Evolutionary conservation across 2,888 invertebrate genomes (phyloP).

Genomic region (Dorcus hopei): DNA sequence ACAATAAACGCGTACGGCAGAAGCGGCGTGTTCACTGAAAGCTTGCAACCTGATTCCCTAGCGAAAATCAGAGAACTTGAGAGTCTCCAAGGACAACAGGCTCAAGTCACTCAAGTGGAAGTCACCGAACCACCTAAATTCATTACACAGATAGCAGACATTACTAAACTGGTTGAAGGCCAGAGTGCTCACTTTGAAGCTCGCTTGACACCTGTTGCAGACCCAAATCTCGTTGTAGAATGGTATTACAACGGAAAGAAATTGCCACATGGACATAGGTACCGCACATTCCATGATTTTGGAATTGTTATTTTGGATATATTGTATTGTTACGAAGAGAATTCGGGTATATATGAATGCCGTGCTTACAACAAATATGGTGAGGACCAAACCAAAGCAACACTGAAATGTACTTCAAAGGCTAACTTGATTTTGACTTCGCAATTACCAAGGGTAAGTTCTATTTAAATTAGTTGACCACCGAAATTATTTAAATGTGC

Average conservation of each 20-base stretch:
- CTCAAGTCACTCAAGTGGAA: constrained; percentile 61
- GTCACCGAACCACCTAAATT: constrained; percentile 85
- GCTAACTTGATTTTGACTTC: constrained; percentile 87
- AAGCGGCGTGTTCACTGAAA: constrained; percentile 84
- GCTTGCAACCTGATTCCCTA: constrained; percentile 85
- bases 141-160: constrained; percentile 80
- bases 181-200: constrained; percentile 94
- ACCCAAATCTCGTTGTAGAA: constrained; percentile 91
- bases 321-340: constrained; percentile 93
- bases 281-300: constrained; percentile 96
- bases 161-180: constrained; percentile 86
- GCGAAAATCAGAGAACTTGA: constrained; percentile 86
- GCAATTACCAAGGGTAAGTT: constrained; percentile 80
- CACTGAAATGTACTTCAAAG: constrained; percentile 82
- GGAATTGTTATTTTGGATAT: constrained; percentile 95
- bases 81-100: constrained; percentile 65
- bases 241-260: constrained; percentile 95
- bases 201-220: constrained; percentile 87
- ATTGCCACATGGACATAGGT: constrained; percentile 90
- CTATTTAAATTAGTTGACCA: neutral
- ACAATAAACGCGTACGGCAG: constrained; percentile 78
- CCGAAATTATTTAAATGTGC: neutral
- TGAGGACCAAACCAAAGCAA: constrained; percentile 79
- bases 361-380: constrained; percentile 90
- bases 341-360: constrained; percentile 91